Percentiles rank a stretch among this genome's conserved stretches.
phyloP scores from a whole-genome alignment of 2,113 vertebrate genomes.

The Sinocyclocheilus anophthalmus region DNA sequence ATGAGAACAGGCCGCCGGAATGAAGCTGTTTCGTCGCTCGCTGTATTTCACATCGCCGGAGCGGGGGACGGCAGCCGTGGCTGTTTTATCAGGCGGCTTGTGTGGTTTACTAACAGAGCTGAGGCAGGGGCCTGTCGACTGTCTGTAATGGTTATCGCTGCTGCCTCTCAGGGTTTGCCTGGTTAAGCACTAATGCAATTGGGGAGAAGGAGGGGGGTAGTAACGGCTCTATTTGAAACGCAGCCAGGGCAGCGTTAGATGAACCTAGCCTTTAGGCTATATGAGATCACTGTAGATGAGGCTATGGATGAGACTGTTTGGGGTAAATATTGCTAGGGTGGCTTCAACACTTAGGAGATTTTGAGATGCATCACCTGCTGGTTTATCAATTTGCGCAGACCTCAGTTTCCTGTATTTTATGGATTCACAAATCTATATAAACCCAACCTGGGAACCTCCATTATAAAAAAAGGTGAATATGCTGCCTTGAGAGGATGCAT shows the following conservation, averaged over 20 bases:
- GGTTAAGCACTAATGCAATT: constrained; percentile 58
- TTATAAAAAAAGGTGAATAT: not conserved
- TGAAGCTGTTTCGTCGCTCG: constrained; percentile 56
- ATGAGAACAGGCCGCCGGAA: constrained; percentile 54
- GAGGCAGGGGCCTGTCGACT: constrained; percentile 47
- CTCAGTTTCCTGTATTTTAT: not conserved
- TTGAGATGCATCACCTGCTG: not conserved
- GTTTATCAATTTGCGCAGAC: not conserved
- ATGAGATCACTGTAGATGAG: constrained; percentile 9
- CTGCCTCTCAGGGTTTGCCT: constrained; percentile 55
- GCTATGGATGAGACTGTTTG: not conserved
- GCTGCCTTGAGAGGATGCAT: not conserved
- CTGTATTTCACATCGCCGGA: constrained; percentile 46
- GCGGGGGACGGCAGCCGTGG: constrained; percentile 15
- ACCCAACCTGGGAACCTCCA: not conserved
- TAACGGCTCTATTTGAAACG: constrained; percentile 36
- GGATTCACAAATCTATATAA: not conserved
- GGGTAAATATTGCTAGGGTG: not conserved
- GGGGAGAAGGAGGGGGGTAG: constrained; percentile 27
- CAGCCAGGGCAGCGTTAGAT: constrained; percentile 31
- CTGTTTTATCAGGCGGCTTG: constrained; percentile 49
- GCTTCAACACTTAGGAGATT: not conserved
- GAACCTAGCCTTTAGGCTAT: constrained; percentile 12
- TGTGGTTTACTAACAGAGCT: constrained; percentile 54
- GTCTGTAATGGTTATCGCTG: constrained; percentile 44